Percentiles rank a stretch among this genome's conserved stretches.
Evolutionary conservation across 2,888 invertebrate genomes (phyloP).

Genomic region (Lampropteryx suffumata): DNA sequence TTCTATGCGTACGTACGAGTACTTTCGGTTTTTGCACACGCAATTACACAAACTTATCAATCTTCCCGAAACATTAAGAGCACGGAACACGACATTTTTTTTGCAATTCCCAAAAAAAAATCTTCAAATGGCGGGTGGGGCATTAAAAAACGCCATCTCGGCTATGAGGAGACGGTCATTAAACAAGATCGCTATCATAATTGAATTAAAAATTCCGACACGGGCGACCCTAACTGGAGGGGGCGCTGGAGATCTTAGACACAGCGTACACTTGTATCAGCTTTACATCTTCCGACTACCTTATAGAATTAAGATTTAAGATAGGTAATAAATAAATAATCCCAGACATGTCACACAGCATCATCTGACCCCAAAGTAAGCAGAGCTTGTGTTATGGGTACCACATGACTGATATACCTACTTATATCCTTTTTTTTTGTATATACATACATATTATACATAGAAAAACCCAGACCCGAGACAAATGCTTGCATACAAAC

Average conservation of each 20-base stretch:
- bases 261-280: conserved; percentile 1
- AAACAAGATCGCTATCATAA: conserved; percentile 82
- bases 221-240: conserved; percentile 59
- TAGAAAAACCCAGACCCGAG: too few relatives aligned
- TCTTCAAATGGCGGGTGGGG: conserved; percentile 38
- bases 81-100: conserved; percentile 31
- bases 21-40: conserved; percentile 30
- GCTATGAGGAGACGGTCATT: conserved; percentile 71
- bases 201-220: conserved; percentile 83
- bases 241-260: conserved; percentile 28
- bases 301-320: too few relatives aligned
- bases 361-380: too few relatives aligned
- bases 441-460: too few relatives aligned
- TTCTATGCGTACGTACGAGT: conserved; percentile 29
- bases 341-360: too few relatives aligned
- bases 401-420: too few relatives aligned
- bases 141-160: conserved; percentile 59
- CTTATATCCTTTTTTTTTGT: too few relatives aligned
- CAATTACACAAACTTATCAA: conserved; percentile 62
- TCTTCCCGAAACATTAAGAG: conserved; percentile 53
- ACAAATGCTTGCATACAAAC: too few relatives aligned
- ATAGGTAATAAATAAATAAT: too few relatives aligned
- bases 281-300: too few relatives aligned
- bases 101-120: conserved; percentile 36
- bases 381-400: too few relatives aligned